Base-by-base conservation (phyloP, 2,888 invertebrate genomes). In the Phalera bucephala region DNA sequence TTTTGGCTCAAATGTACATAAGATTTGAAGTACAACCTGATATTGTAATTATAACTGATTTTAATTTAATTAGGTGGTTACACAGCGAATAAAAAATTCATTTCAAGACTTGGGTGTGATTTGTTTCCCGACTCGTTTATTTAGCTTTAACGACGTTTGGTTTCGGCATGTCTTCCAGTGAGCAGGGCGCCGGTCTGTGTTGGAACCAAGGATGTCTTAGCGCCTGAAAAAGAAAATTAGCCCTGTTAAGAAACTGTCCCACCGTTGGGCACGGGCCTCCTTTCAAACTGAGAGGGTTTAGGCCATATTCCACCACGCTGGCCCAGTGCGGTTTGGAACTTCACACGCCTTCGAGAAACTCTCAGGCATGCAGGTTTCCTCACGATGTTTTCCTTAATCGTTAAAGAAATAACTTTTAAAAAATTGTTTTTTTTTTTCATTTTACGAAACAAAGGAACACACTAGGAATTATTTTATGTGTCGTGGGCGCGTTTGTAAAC, bases 181-280 rank as follows among this genome's bases (percentile, higher is more conserved):
- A 63, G 15, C 93, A 92, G 2, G 94, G 93, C 14, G 91, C 79
- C 0, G 96, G 96, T 40, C 90, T 88, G 0, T 90, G 91, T 63
- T 91, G 91, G 75, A 96, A 96, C 89, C 95, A 96, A 9, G 83
- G 81, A 72, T 96, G 94, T 29, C 91, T 81, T 20, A 96, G 71
- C 3, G 95, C 95, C 95, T 96, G 82, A 23, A 90, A 89, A 45
- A 52, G 41, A 28, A 31, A 34, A 26, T 28, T 23, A 28, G 12
- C 9, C 19, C 11, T 22, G 17, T 17, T 17, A 5, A 3, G 17
- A 3, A 5, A 17, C 3, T 3, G 17, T 17, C 3, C 3, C 5
- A 3, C 17, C 3, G 17, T 17, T 17, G 17, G 5, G 3, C 3
- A 17, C 17, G 17, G 17, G 5, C 5, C 17, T 17, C 17, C 17